phyloP scores from a whole-genome alignment of 2,888 invertebrate genomes.

The Diplolepis rosae region DNA sequence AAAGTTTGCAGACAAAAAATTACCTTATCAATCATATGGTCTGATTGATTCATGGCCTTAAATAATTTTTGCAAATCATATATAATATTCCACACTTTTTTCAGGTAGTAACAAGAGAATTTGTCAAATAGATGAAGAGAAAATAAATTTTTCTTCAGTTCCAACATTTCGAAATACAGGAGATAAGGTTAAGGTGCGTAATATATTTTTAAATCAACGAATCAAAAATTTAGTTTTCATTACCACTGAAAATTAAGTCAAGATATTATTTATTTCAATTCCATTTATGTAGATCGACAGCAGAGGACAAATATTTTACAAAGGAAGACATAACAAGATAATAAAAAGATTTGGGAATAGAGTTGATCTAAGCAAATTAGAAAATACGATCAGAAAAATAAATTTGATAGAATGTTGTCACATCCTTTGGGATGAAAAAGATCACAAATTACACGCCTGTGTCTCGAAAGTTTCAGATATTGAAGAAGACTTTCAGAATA shows the following conservation, averaged over 20 bases:
- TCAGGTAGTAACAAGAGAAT: constrained; percentile 74
- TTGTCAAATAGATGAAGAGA: constrained; percentile 74
- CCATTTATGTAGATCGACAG: constrained; percentile 70
- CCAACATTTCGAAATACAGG: constrained; percentile 80
- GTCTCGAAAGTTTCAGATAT: constrained; percentile 68
- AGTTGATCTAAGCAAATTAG: constrained; percentile 78
- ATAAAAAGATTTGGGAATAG: constrained; percentile 87
- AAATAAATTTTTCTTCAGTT: constrained; percentile 58
- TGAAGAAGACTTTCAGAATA: constrained; percentile 46
- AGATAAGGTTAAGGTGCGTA: constrained; percentile 78
- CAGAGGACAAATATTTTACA: constrained; percentile 77
- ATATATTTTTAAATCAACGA: constrained; percentile 28
- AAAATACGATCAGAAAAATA: constrained; percentile 74
- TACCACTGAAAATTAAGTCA: constrained; percentile 16
- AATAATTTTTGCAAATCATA: constrained; percentile 6
- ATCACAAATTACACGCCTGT: constrained; percentile 71
- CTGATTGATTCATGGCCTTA: too few relatives aligned
- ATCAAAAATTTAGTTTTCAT: constrained; percentile 4
- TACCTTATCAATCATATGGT: too few relatives aligned
- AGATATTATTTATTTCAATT: constrained; percentile 11
- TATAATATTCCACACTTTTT: constrained; percentile 1
- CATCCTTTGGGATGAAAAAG: constrained; percentile 75
- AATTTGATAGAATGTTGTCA: constrained; percentile 75
- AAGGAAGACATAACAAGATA: constrained; percentile 81
- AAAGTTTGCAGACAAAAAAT: too few relatives aligned